Base-by-base conservation (phyloP, 2,113 vertebrate species). In the Pituophis catenifer region DNA sequence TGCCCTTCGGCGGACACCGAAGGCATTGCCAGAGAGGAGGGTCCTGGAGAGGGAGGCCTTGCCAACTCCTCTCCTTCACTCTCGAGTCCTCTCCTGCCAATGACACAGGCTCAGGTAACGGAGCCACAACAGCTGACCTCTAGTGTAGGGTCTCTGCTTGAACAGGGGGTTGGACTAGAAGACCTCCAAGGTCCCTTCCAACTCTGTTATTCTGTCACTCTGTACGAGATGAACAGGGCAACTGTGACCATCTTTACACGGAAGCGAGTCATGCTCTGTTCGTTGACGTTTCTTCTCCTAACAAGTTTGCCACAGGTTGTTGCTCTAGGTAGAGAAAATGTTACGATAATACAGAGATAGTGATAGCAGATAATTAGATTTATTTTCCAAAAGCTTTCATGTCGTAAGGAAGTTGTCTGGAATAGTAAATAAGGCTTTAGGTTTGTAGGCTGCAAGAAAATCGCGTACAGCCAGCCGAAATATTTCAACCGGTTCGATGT, bases 341-440 rank as follows among this genome's bases (percentile, higher is more conserved):
- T 3, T 7, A 29, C 55, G 88, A n/a, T 6, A 0, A 0, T 58
- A 92, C 94, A 0, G 0, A n/a, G n/a, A 1, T 0, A 0, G 26
- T 90, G 3, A 75, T 26, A 57, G 23, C 75, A 48, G 26, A 48
- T 81, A 24, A n/a, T 59, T 52, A 33, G 17, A 86, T 89, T 62
- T 89, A 15, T 93, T 94, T 95, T 95, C 54, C 33, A 29, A 4
- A 58, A 48, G 38, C n/a, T 94, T 58, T 88, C 44, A 6, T 94
- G 85, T 44, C 91, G 91, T 87, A 89, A 94, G 52, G 81, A 91
- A 58, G 29, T 91, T 9, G 75, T 21, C 1, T 62, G 8, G 92
- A 90, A 75, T 29, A 93, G 70, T 95, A 23, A 38, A 0, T 90
- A 38, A 91, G 93, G 75, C 7, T 55, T 55, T 91, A 91, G 58